A percentile compares a stretch with the other conserved stretches of the same genome.
Conservation (phyloP, 2,888 invertebrate species). For the Cryptocephalus primarius region DNA sequence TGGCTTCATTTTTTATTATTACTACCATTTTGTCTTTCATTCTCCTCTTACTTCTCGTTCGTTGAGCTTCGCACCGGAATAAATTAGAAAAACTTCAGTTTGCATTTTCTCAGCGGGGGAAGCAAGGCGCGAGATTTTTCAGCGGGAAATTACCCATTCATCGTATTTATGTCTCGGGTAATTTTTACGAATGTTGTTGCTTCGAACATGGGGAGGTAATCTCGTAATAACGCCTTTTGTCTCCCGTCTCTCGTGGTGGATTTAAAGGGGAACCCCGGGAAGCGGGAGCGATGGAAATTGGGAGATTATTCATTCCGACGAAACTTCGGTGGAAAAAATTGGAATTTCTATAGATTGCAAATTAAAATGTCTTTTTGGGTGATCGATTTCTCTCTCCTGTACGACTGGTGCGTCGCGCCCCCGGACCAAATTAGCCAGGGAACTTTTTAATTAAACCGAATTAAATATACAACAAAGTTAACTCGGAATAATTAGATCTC, state of each 20-base stretch:
- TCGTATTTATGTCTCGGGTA: slow-evolving; percentile 11
- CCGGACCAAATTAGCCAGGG: too few species aligned
- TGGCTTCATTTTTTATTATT: too few species aligned
- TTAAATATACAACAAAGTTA: too few species aligned
- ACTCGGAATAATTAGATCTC: too few species aligned
- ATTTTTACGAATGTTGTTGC: slow-evolving; percentile 12
- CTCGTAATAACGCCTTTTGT: slow-evolving; percentile 5
- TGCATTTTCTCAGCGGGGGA: background rate
- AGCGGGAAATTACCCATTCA: slow-evolving; percentile 7
- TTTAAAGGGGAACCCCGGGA: too few species aligned
- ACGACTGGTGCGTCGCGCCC: background rate
- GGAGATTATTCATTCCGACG: too few species aligned
- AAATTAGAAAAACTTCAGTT: background rate
- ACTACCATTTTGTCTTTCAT: too few species aligned
- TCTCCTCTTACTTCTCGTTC: too few species aligned
- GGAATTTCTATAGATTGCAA: background rate
- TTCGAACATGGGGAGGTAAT: slow-evolving; percentile 6
- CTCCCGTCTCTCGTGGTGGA: background rate
- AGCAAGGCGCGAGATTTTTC: background rate
- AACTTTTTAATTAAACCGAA: too few species aligned
- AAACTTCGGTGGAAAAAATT: too few species aligned
- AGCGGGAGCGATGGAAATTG: too few species aligned
- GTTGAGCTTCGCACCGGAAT: background rate
- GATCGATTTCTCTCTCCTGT: background rate
- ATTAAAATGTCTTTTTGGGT: background rate